Evolutionary conservation across 2,113 vertebrate genomes (phyloP).

Genomic region (Menidia beryllina): DNA sequence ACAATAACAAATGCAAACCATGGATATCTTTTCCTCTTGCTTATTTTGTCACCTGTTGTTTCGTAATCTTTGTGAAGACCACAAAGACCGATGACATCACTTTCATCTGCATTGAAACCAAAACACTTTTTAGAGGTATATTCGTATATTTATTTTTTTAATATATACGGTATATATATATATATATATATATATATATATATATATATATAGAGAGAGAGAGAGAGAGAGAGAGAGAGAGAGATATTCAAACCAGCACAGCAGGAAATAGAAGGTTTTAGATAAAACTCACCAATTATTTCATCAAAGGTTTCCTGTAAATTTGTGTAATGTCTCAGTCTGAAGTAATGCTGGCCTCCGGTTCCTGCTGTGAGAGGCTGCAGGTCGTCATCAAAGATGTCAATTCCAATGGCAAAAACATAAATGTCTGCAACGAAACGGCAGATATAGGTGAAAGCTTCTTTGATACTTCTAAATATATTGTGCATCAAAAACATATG

Average conservation of each 20-base stretch:
- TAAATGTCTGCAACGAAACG: constrained; percentile 77
- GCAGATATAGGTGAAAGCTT: not conserved
- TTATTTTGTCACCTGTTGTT: rapidly evolving
- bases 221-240: too few relatives aligned
- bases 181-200: too few relatives aligned
- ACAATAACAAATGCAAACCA: constrained; percentile 57
- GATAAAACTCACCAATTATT: constrained; percentile 75
- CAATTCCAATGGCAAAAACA: constrained; percentile 74
- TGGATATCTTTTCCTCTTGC: constrained; percentile 53
- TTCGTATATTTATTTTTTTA: too few relatives aligned
- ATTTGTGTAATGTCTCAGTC: not conserved
- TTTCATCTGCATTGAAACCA: constrained; percentile 69
- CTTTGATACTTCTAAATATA: not conserved
- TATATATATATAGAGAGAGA: too few relatives aligned
- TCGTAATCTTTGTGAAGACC: constrained; percentile 72
- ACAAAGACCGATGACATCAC: constrained; percentile 67
- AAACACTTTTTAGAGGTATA: too few relatives aligned
- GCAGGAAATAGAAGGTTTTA: not conserved
- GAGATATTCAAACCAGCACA: too few relatives aligned
- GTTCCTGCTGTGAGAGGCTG: constrained; percentile 51
- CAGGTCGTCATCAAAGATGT: constrained; percentile 49
- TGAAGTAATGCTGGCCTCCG: constrained; percentile 67
- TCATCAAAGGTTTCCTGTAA: constrained; percentile 73
- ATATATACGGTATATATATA: too few relatives aligned
- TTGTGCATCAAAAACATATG: not conserved